Percentiles rank a stretch among this genome's conserved stretches.
Evolutionary conservation across 1,140 invertebrate genomes (phyloP).

Genomic region (Zophobas morio): DNA sequence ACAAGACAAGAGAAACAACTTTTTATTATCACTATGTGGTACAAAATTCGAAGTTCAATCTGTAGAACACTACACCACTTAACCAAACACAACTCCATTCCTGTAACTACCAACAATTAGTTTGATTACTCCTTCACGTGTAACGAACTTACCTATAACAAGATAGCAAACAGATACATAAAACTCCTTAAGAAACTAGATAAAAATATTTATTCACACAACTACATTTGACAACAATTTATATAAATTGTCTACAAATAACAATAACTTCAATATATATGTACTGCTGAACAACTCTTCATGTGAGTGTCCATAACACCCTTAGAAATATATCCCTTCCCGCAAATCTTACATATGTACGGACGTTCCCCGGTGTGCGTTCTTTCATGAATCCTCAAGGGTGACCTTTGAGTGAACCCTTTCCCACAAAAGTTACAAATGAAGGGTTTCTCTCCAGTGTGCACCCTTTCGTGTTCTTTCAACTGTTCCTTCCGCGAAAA

Average conservation of each 20-base stretch:
- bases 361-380: slow-evolving; percentile 83
- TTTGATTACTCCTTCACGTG: no score
- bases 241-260: slow-evolving; percentile 25
- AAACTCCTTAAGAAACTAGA: neutral
- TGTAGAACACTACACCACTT: no score
- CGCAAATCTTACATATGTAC: slow-evolving; percentile 79
- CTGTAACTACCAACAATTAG: no score
- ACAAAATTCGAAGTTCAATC: no score
- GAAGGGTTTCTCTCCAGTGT: slow-evolving; percentile 78
- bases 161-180: no score
- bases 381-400: slow-evolving; percentile 71
- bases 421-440: slow-evolving; percentile 80
- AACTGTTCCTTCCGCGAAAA: slow-evolving; percentile 77
- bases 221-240: slow-evolving; percentile 30
- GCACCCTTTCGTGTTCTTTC: slow-evolving; percentile 75
- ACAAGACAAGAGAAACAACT: neutral
- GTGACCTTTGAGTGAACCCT: slow-evolving; percentile 83
- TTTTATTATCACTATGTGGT: neutral
- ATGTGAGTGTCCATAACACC: slow-evolving; percentile 75
- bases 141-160: no score
- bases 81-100: no score
- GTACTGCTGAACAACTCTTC: slow-evolving; percentile 70
- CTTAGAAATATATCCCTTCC: slow-evolving; percentile 76
- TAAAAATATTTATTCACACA: slow-evolving; percentile 29
- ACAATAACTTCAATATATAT: slow-evolving; percentile 13